Evolutionary conservation across 2,113 vertebrate species (phyloP), one percentile per base, ranked within the genome.

Genomic region (Rhinichthys klamathensis): DNA sequence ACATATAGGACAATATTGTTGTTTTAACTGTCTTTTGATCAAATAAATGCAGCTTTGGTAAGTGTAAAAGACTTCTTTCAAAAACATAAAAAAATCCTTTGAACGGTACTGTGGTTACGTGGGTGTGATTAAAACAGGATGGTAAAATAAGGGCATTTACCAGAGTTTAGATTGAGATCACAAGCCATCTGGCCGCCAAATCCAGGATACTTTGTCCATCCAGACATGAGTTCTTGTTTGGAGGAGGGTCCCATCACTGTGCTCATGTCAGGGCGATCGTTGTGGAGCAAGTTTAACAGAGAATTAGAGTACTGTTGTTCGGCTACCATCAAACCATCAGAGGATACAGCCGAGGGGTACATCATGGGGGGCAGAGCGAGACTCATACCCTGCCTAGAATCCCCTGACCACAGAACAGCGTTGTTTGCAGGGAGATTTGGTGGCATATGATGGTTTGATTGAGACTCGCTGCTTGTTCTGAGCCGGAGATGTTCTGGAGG

Each of bases 231-330:
- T 3, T 95, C 92, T 35, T 95, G 92, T 91, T 96, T 97, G 74
- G 93, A 92, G 49, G 89, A 32, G 70, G 93, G 91, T 86, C 94
- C 93, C 84, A 95, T 90, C 89, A 90, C 89, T 61, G 92, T 89
- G 46, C 78, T 90, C 44, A 91, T 84, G 10, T 95, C 88, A 12
- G 92, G 90, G 23, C 91, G 92, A 78, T 98, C 97, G 41, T 91
- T 95, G 30, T 97, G 95, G 88, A 97, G 91, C 6, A 97, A 93
- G 85, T 94, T 96, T 82, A 97, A 94, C 23, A 98, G 90, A 72
- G 96, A 95, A 18, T 92, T 92, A 46, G 91, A 63, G 60, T 94
- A 96, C 84, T 95, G 96, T 82, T 93, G 95, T 75, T 95, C 95
- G 2, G 92, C 90, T 0, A 92, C 54, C 83, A 89, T 84, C 84